phyloP scores from a whole-genome alignment of 35 echinoderm and acorn worm species.

The Chiridota heheva region DNA sequence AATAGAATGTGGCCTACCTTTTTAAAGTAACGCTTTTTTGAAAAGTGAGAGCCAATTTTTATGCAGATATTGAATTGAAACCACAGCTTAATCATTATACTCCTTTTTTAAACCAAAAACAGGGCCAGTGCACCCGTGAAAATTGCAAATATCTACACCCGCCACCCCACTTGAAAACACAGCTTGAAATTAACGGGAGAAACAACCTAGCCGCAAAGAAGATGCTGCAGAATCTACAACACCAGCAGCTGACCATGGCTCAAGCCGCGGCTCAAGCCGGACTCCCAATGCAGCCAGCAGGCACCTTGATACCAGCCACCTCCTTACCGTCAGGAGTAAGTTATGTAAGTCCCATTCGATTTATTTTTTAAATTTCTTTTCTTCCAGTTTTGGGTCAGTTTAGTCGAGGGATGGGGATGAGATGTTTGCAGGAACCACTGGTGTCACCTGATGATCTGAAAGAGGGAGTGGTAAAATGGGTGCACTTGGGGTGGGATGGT shows the following conservation, averaged over 20 bases:
- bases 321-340: slow-evolving; percentile 47
- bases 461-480: too few species aligned
- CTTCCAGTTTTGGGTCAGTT: neutral
- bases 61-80: too few species aligned
- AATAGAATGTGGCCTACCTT: too few species aligned
- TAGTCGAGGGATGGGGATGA: too few species aligned
- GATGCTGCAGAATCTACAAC: slow-evolving; percentile 82
- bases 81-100: too few species aligned
- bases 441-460: too few species aligned
- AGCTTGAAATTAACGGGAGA: slow-evolving; percentile 98
- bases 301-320: slow-evolving; percentile 36
- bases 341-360: neutral
- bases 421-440: too few species aligned
- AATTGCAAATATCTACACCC: slow-evolving; percentile 99
- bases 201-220: slow-evolving; percentile 95
- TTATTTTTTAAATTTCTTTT: neutral
- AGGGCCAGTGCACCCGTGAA: slow-evolving; percentile 98
- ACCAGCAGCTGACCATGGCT: slow-evolving; percentile 77
- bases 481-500: too few species aligned
- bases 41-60: too few species aligned
- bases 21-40: too few species aligned
- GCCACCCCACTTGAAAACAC: slow-evolving; percentile 96
- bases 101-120: too few species aligned
- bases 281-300: slow-evolving; percentile 45
- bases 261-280: slow-evolving; percentile 39